These are phyloP conservation scores for Linepithema humile DNA, from an alignment of 1,140 invertebrate genomes.

Conservation along the genomic window DNA sequence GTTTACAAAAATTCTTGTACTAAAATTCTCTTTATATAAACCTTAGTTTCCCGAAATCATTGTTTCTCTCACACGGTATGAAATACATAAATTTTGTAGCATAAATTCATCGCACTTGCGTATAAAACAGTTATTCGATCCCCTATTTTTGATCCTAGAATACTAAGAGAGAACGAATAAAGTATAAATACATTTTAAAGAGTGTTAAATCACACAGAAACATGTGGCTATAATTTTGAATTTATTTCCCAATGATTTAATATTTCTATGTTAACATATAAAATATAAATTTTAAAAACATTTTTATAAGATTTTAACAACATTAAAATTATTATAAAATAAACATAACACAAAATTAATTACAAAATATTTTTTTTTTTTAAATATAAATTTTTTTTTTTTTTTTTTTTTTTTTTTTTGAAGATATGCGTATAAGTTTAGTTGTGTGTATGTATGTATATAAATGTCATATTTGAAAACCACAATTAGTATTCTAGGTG, in stretches of 20 bases:
- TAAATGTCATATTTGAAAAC: background rate
- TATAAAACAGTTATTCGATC: constrained; percentile 1
- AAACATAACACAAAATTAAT: background rate
- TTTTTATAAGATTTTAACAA: background rate
- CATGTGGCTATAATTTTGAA: background rate
- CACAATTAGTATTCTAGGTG: background rate
- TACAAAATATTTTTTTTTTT: background rate
- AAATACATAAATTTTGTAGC: constrained; percentile 1
- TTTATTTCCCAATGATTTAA: background rate
- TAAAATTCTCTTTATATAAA: constrained; percentile 8
- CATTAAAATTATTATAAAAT: background rate
- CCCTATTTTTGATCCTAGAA: background rate
- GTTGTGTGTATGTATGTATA: too few species aligned
- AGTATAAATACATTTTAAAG: background rate
- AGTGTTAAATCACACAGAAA: constrained; percentile 9
- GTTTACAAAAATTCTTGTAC: constrained; percentile 32
- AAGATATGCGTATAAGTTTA: too few species aligned
- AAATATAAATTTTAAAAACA: background rate
- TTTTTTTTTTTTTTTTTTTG: too few species aligned
- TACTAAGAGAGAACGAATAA: background rate
- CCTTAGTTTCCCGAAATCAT: background rate
- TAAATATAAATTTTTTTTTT: background rate
- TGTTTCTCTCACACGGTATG: background rate
- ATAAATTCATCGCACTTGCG: background rate
- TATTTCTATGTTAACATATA: background rate